Conservation (phyloP, 2,113 vertebrate species). For the Phainopepla nitens region DNA sequence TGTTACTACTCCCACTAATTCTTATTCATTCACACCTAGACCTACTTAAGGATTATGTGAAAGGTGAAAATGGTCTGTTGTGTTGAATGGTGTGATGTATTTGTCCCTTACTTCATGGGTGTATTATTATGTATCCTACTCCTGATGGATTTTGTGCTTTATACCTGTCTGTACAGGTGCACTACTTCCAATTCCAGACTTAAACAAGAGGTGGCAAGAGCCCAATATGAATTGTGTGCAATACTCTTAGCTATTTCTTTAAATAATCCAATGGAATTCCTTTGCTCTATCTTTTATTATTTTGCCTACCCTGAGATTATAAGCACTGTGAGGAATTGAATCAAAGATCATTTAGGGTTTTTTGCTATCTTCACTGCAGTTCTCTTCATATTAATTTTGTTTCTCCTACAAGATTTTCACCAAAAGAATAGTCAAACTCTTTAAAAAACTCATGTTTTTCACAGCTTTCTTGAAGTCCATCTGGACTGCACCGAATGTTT, state of each 20-base stretch:
- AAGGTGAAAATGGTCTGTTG: background rate
- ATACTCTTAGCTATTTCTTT: conserved; percentile 1
- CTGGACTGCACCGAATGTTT: background rate
- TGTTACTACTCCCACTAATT: background rate
- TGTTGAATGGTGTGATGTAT: background rate
- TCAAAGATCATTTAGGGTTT: background rate
- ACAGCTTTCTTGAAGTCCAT: conserved; percentile 35
- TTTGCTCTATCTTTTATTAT: conserved; percentile 1
- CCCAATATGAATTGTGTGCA: background rate
- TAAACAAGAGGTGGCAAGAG: background rate
- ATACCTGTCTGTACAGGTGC: background rate
- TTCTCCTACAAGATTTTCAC: background rate
- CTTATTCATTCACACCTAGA: background rate
- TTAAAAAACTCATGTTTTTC: background rate
- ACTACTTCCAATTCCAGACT: background rate
- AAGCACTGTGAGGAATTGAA: background rate
- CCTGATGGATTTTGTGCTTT: background rate
- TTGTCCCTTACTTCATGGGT: background rate
- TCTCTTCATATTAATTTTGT: conserved; percentile 1
- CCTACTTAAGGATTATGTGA: background rate
- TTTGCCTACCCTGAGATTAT: background rate
- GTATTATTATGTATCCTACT: background rate
- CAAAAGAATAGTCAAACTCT: background rate
- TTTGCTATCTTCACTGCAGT: background rate
- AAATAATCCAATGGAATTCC: conserved; percentile 12